These are phyloP conservation scores for Odontamblyopus rebecca DNA, from an alignment of 2,797 vertebrate species.

Conservation along the genomic window DNA sequence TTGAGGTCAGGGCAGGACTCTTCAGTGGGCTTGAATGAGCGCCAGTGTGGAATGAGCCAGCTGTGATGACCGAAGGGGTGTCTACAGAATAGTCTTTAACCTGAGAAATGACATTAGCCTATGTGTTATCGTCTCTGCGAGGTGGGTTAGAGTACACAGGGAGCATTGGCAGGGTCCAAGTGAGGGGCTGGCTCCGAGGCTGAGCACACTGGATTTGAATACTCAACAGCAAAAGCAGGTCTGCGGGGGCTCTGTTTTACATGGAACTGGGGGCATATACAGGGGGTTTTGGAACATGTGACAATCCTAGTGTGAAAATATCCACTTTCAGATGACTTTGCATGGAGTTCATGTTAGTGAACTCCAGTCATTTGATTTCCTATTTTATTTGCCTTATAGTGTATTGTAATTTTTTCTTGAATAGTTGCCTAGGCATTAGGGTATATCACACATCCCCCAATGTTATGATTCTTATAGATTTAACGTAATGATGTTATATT, in stretches of 20 bases:
- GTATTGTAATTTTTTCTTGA: too few species aligned
- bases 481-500: too few species aligned
- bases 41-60: not conserved
- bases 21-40: not conserved
- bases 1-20: not conserved
- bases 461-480: too few species aligned
- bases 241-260: not conserved
- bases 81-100: not conserved
- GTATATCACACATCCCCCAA: too few species aligned
- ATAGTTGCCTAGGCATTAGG: too few species aligned
- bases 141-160: not conserved
- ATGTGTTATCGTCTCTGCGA: slow-evolving; percentile 4
- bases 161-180: not conserved
- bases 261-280: not conserved
- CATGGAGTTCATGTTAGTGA: not conserved
- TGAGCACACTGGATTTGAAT: not conserved
- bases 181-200: not conserved
- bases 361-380: not conserved
- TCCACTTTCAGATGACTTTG: not conserved
- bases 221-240: not conserved
- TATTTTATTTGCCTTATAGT: not conserved
- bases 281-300: not conserved
- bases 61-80: not conserved
- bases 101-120: slow-evolving; percentile 5
- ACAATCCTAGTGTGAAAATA: not conserved